A percentile compares a stretch with the other conserved stretches of the same genome.
Conservation (phyloP, 1,140 invertebrate genomes). For the Megathymus violae region DNA sequence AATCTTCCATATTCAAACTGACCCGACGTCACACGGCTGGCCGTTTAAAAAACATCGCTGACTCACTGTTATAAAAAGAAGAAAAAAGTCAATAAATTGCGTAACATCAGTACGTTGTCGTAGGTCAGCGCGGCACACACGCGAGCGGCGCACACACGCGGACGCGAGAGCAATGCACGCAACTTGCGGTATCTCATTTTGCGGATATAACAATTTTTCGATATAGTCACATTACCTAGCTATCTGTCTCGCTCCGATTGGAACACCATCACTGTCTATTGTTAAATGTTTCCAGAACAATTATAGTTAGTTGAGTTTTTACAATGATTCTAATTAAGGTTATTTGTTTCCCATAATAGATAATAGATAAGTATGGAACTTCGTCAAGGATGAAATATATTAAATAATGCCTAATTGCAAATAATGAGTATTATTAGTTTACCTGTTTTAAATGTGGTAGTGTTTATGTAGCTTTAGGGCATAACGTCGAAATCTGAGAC, state of each 20-base stretch:
- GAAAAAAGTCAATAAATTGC: slow-evolving; percentile 54
- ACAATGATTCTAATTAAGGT: slow-evolving; percentile 5
- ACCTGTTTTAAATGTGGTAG: too few species aligned
- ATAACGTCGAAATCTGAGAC: too few species aligned
- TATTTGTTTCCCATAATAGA: too few species aligned
- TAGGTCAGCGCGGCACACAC: slow-evolving; percentile 67
- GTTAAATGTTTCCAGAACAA: too few species aligned
- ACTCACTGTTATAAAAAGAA: slow-evolving; percentile 23
- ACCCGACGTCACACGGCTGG: slow-evolving; percentile 18
- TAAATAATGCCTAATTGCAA: too few species aligned
- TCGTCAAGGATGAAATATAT: too few species aligned
- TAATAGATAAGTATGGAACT: too few species aligned
- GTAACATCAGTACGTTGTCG: slow-evolving; percentile 62
- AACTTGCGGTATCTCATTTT: slow-evolving; percentile 64
- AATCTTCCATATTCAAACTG: neutral
- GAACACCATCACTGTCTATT: slow-evolving; percentile 30
- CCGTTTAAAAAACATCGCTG: slow-evolving; percentile 35
- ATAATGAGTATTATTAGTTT: too few species aligned
- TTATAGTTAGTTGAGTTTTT: too few species aligned
- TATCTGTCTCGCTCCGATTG: slow-evolving; percentile 48
- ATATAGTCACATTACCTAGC: slow-evolving; percentile 39
- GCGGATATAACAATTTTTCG: slow-evolving; percentile 57
- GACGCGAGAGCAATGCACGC: slow-evolving; percentile 65
- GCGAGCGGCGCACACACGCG: slow-evolving; percentile 45
- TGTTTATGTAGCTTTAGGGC: too few species aligned